Base-by-base conservation (phyloP, 2,797 vertebrate species). In the Enoplosus armatus region DNA sequence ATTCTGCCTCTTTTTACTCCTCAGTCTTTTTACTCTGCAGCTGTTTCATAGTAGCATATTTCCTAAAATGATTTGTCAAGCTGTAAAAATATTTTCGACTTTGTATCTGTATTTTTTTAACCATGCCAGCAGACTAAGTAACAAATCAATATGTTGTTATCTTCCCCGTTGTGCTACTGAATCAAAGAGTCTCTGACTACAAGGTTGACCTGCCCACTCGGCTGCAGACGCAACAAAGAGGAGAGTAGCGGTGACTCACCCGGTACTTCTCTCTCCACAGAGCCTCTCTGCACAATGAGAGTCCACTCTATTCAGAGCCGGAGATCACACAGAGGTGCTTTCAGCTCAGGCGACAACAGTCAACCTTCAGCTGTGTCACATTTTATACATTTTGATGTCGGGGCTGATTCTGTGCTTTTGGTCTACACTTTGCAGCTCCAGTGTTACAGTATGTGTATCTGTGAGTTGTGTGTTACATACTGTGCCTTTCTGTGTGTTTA, bases 131-230 rank as follows among this genome's bases (percentile, higher is more conserved):
- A 72, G 60, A 79, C 33, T 39, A 59, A 59, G 35, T 18, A 58
- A 80, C 48, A 65, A 63, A 73, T 63, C 22, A 45, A 33, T 47
- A 29, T 47, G 18, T 51, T 48, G 11, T 58, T 37, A 31, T 72
- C 27, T 47, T 55, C n/a, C 33, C 39, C 3, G 10, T 69, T 68
- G 72, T 24, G 50, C 41, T 14, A 31, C 55, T 22, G 39, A 84
- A 77, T 78, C 54, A 59, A 85, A 79, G 77, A 84, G 33, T 87
- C 70, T 37, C 62, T 8, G 53, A 72, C 71, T 54, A 60, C 73
- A 73, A 89, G 79, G 81, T 75, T 87, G 88, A 92, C 82, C 81
- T 86, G 78, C 90, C 87, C 90, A 88, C 87, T 90, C 85, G 64
- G 82, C 87, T 85, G 60, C 67, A 87, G 87, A 83, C 43, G 48